Percentiles rank a stretch among this genome's conserved stretches.
Conservation (phyloP, 2,113 vertebrate species). For the Cyprinodon brontotheroides region DNA sequence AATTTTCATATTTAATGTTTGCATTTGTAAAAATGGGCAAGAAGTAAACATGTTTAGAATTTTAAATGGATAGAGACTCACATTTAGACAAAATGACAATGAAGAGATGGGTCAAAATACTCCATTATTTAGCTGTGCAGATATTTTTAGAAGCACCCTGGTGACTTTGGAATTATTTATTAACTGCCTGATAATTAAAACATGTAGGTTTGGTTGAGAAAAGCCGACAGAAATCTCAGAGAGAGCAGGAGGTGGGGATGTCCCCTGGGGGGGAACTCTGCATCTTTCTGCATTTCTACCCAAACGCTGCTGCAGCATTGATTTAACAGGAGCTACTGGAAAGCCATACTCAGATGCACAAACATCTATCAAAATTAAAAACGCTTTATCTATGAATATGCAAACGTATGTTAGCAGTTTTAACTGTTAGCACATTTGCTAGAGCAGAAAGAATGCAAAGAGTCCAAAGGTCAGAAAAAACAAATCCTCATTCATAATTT, state of each 20-base stretch:
- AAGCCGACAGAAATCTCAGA: slow-evolving; percentile 63
- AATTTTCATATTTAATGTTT: neutral
- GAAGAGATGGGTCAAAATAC: slow-evolving; percentile 66
- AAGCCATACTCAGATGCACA: slow-evolving; percentile 20
- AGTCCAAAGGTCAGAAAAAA: slow-evolving; percentile 29
- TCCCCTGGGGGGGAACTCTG: slow-evolving; percentile 51
- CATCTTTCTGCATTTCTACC: slow-evolving; percentile 40
- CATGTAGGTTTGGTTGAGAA: slow-evolving; percentile 69
- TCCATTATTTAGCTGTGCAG: slow-evolving; percentile 66
- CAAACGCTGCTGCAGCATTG: slow-evolving; percentile 61
- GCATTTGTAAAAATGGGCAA: neutral
- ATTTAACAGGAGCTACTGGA: slow-evolving; percentile 42
- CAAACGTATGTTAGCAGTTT: neutral
- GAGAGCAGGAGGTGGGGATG: slow-evolving; percentile 43
- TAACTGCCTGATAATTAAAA: slow-evolving; percentile 75
- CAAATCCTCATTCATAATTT: slow-evolving; percentile 54
- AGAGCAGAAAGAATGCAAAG: neutral
- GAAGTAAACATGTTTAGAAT: neutral
- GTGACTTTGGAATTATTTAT: slow-evolving; percentile 78
- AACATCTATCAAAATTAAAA: slow-evolving; percentile 21
- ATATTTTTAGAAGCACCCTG: slow-evolving; percentile 71
- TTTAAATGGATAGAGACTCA: slow-evolving; percentile 5
- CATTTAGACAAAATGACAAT: slow-evolving; percentile 51
- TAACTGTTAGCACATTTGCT: slow-evolving; percentile 10
- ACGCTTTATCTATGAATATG: neutral